These are phyloP conservation scores for Dunckerocampus dactyliophorus DNA, from an alignment of 2,113 vertebrate genomes.

Conservation along the genomic window DNA sequence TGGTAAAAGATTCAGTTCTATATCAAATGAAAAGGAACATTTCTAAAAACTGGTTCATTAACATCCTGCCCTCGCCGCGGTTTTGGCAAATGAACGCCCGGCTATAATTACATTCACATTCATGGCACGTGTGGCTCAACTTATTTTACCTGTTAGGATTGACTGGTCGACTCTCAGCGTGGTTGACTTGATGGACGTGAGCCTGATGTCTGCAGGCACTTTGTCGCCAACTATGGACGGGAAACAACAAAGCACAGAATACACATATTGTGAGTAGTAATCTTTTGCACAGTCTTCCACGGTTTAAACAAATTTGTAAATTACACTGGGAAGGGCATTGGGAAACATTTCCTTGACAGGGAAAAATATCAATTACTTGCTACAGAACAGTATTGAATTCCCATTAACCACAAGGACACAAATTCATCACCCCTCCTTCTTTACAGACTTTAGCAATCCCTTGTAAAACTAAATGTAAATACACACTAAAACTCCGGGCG, in stretches of 20 bases:
- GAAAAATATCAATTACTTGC: constrained; percentile 4
- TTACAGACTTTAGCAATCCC: constrained; percentile 45
- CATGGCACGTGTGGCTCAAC: too few species aligned
- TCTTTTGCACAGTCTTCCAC: background rate
- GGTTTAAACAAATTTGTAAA: background rate
- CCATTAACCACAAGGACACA: background rate
- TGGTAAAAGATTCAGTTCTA: too few species aligned
- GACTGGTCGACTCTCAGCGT: constrained; percentile 97
- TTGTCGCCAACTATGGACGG: constrained; percentile 90
- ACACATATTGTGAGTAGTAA: constrained; percentile 1
- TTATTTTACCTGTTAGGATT: constrained; percentile 88
- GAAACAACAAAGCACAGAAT: constrained; percentile 23
- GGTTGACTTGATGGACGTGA: constrained; percentile 96
- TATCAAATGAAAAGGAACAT: too few species aligned
- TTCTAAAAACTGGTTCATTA: too few species aligned
- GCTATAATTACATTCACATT: too few species aligned
- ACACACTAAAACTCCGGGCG: constrained; percentile 27
- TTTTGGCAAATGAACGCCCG: too few species aligned
- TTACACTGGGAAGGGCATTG: too few species aligned
- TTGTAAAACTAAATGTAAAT: constrained; percentile 57
- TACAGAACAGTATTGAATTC: constrained; percentile 2
- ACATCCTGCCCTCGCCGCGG: too few species aligned
- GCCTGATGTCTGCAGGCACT: constrained; percentile 96
- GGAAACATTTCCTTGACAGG: too few species aligned
- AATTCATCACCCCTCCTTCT: constrained; percentile 33